Base-by-base conservation (phyloP, 2,113 vertebrate genomes). In the Myanophis thanlyinensis region DNA sequence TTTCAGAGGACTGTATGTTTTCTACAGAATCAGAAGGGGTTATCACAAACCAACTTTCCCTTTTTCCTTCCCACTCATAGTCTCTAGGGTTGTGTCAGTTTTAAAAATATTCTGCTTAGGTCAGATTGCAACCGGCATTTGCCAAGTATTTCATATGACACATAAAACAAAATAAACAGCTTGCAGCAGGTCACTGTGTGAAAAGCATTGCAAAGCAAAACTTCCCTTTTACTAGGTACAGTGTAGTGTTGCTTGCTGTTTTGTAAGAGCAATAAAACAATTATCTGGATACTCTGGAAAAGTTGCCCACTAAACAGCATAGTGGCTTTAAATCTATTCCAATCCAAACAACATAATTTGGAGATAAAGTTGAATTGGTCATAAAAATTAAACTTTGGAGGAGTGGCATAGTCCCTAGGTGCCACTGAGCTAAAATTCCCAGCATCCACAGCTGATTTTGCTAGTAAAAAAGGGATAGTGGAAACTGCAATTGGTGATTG, bases 81-180 rank as follows among this genome's bases (percentile, higher is more conserved):
- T 48, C 46, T 11, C 44, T 46, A 46, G 13, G 48, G 23, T 87
- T 87, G 84, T 48, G 51, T 93, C 88, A 67, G n/a, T 51, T 90
- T 90, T 87, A 87, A 92, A 73, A 90, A 87, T 89, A 86, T 35
- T 89, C 91, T 25, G 25, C 35, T 89, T 52, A 47, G 84, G n/a
- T 92, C 91, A 48, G 44, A 80, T 87, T 92, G 88, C 85, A 92
- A 49, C 56, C 10, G 91, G 53, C 59, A 87, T 92, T 93, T 90
- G 91, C 88, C 91, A 87, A 87, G 59, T 92, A 87, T 80, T 92
- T 87, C 40, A 35, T n/a, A 52, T 59, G 88, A 87, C 85, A 87
- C 88, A 53, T 11, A 56, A 54, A 87, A 85, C 56, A 84, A 90
- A 92, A 90, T 48, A 92, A 92, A 54, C 85, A 73, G 56, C 48